Base-by-base conservation (phyloP, 1,140 invertebrate species). In the Magallana angulata region DNA sequence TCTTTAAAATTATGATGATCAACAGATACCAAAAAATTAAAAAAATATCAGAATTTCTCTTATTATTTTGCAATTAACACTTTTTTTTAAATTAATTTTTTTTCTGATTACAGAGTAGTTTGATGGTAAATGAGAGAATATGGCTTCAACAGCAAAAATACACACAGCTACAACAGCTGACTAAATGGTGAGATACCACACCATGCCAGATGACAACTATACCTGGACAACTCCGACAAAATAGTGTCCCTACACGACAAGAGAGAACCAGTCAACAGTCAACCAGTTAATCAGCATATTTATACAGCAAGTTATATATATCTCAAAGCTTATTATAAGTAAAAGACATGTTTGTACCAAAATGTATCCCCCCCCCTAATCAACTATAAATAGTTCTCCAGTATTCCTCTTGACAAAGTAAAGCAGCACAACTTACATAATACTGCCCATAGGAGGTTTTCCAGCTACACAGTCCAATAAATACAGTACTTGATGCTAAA, bases 141-240 rank as follows among this genome's bases (percentile, higher is more conserved):
- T 30, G 24, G 18, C 36, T 76, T 76, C 68, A 76, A 76, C 68
- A 76, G 68, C 68, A 76, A 76, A 76, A 11, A 76, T 76, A 76
- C 68, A 76, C 68, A 76, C 24, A 30, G 24, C 68, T 76, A 76
- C 68, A 76, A 76, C 68, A 76, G 48, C 81, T 82, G 81, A 82
- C 57, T 82, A 82, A 57, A 7, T 82, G 57, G 81, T 82, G 57
- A 82, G 48, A 84, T 57, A 82, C 57, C 85, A 89, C 85, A 87
- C 88, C 82, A 86, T 89, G 85, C 83, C 30, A 59, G 58, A 76
- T 59, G n/a, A 83, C 16, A 57, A 68, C 56, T 84, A 87, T 93
- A 93, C 92, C 92, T 93, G 82, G 92, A 92, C 58, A 93, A 89
- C 88, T 93, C 92, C 71, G 91, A 91, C 71, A 89, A 82, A 68